Base-by-base conservation (phyloP, 2,888 invertebrate species). In the Xanthorhoe designata region DNA sequence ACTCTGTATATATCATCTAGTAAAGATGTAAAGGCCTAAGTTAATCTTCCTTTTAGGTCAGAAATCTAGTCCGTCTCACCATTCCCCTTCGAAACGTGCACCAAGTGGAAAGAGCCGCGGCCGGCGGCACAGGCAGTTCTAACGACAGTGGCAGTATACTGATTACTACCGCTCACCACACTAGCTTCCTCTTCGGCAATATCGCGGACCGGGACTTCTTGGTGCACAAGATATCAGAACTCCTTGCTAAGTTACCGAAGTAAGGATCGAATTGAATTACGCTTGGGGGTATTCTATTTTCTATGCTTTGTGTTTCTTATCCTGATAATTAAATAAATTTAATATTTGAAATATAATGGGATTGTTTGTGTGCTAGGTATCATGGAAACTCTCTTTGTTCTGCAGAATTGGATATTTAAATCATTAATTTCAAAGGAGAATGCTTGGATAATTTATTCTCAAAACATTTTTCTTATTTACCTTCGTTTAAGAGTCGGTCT, bases 181-280 rank as follows among this genome's bases (percentile, higher is more conserved):
- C 97, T 35, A 97, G 96, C 81, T 98, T 98, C 87, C 95, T 98
- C 59, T 98, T 99, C 89, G 96, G 98, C 42, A 97, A 98, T 87
- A 96, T 99, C 75, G 95, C 96, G 24, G 98, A 98, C 82, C 94
- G 98, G 69, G 97, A 98, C 81, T 97, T 98, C 85, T 94, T 99
- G 6, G 95, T 98, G 5, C 96, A 97, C 80, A 98, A 98, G 90
- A 96, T 99, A 72, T 97, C 98, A 0, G 98, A 98, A 83, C 94
- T 99, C 18, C 93, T 98, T 2, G 96, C 97, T 0, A 96, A 96
- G 85, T 95, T 94, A 68, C 92, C 94, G 0, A 93, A 91, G 94
- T 94, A 73, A 88, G 72, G n/a, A n/a, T 56, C 9, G 3, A 2
- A 9, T 9, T 17, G 15, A 15, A n/a, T 15, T 1, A 15, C 6